Percentiles rank a stretch among this genome's conserved stretches.
phyloP scores from a whole-genome alignment of 2,797 vertebrate genomes.

The Pachyuromys duprasi region DNA sequence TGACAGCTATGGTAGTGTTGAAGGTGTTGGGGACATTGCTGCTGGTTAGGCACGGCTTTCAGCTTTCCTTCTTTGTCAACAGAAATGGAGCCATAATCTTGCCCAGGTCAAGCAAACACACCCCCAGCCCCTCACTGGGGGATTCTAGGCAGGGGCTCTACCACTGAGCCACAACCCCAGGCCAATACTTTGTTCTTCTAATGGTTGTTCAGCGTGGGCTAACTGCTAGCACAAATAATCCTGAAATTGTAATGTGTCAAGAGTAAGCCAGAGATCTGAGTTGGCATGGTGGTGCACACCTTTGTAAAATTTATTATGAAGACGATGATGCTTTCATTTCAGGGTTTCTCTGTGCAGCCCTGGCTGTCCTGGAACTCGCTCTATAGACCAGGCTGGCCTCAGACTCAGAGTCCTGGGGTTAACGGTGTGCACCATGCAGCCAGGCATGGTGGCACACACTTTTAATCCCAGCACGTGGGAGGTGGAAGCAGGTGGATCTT shows the following conservation, averaged over 20 bases:
- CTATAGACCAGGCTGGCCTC: too few relatives aligned
- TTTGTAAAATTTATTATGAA: neutral
- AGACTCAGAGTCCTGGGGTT: too few relatives aligned
- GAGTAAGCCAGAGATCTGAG: neutral
- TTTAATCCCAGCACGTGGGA: too few relatives aligned
- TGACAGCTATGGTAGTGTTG: neutral
- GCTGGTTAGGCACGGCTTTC: neutral
- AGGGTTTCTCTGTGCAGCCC: neutral
- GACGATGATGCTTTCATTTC: neutral
- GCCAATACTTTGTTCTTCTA: neutral
- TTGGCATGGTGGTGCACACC: neutral
- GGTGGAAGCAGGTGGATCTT: too few relatives aligned
- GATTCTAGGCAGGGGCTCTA: neutral
- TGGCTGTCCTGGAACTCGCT: too few relatives aligned
- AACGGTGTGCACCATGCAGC: neutral
- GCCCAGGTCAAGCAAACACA: neutral
- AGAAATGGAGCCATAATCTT: neutral
- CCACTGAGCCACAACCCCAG: neutral
- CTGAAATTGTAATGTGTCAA: neutral
- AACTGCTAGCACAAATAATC: neutral
- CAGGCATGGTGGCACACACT: too few relatives aligned
- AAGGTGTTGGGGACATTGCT: neutral
- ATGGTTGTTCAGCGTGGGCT: neutral
- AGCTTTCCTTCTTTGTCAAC: neutral
- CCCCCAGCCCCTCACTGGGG: neutral